Evolutionary conservation across 2,888 invertebrate species (phyloP).

Genomic region (Corythucha ciliata): DNA sequence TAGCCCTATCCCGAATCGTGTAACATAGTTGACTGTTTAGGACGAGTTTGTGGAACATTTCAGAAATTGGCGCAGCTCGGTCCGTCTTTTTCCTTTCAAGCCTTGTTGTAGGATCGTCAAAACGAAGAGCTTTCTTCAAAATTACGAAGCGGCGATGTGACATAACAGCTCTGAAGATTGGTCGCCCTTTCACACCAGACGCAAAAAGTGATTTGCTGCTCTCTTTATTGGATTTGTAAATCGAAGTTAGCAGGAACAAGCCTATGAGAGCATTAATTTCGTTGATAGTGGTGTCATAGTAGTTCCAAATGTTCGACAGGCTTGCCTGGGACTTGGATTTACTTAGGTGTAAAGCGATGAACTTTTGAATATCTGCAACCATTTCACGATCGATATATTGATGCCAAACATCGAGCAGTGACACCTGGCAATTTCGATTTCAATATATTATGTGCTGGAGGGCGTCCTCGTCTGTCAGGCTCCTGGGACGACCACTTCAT

Average conservation of each 20-base stretch:
- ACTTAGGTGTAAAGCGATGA: background rate
- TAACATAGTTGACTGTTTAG: too few relatives aligned
- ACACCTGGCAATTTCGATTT: slow-evolving; percentile 5
- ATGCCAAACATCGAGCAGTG: slow-evolving; percentile 9
- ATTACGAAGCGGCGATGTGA: background rate
- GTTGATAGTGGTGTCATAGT: background rate
- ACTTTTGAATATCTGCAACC: background rate
- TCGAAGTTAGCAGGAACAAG: background rate
- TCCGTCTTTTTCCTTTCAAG: too few relatives aligned
- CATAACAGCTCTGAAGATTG: background rate
- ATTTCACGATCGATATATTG: slow-evolving; percentile 11
- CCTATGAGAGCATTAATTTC: slow-evolving; percentile 3
- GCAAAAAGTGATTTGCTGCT: background rate
- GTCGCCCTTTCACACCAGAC: background rate
- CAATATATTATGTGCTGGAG: slow-evolving; percentile 13
- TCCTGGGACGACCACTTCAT: slow-evolving; percentile 8
- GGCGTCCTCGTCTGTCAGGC: slow-evolving; percentile 10
- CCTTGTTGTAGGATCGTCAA: too few relatives aligned
- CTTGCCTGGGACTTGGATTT: background rate
- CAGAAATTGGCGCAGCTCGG: too few relatives aligned
- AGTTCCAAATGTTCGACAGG: background rate
- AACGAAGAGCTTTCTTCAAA: background rate
- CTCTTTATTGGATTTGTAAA: slow-evolving; percentile 2
- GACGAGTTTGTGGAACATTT: too few relatives aligned
- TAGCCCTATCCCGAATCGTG: too few relatives aligned